Evolutionary conservation across 2,888 invertebrate species (phyloP), one percentile per base, ranked within the genome.

Genomic region (Eupithecia vulgata): DNA sequence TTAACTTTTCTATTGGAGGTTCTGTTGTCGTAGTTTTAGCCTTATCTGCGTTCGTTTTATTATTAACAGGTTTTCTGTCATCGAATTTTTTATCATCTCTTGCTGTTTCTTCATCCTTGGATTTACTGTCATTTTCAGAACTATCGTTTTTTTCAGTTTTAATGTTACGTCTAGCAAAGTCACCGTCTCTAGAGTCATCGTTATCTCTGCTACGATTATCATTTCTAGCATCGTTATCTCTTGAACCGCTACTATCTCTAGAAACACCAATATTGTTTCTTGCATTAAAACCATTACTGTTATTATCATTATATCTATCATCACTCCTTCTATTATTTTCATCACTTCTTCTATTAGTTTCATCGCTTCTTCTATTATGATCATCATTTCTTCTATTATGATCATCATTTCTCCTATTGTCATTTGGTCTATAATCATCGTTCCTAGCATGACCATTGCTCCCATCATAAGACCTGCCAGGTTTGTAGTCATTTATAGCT

Each of bases 11-110:
- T 57, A 82, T 76, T 68, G 84, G 82, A 25, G 79, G 73, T 52
- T 79, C 81, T 30, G 67, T 75, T 25, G 81, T 76, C 25, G 67
- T 79, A 59, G 37, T 61, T 71, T 78, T 81, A 15, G 80, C 78
- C n/a, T 71, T 82, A 45, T 84, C 81, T 17, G 76, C 48, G 71
- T 84, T 81, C 10, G 82, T 71, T 75, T 84, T 84, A 10, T 84
- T 81, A 40, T 79, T 77, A 17, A 89, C 85, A 68, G 80, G 75
- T n/a, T 83, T 83, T 13, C 84, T 87, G n/a, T 88, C 87, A 34
- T 91, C 90, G 59, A 88, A 85, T 71, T 85, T 86, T 76, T 91
- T 91, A 52, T 90, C 91, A 34, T 88, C 89, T 83, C 89, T 87
- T 42, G 66, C 74, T 45, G 71, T 73, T 67, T 76, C 76, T 71